phyloP scores from a whole-genome alignment of 2,113 vertebrate genomes.

The Stigmatopora argus region DNA sequence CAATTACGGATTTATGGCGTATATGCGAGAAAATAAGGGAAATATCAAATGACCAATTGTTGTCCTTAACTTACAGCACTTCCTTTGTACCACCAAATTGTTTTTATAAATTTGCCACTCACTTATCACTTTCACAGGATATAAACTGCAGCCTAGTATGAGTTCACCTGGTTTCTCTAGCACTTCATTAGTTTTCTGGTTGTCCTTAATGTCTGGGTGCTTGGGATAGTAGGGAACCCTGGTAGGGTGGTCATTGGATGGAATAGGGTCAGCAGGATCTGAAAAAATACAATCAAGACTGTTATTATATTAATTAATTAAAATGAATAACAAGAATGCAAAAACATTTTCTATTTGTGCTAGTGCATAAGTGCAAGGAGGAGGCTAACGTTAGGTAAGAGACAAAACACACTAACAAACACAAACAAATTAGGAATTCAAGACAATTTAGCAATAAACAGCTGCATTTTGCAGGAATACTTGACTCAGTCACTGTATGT shows the following conservation, averaged over 20 bases:
- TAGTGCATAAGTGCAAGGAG: not conserved
- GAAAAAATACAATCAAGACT: constrained; percentile 31
- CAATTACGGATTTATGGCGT: constrained; percentile 6
- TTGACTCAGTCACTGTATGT: too few relatives aligned
- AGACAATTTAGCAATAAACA: too few relatives aligned
- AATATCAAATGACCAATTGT: constrained; percentile 63
- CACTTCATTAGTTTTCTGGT: constrained; percentile 63
- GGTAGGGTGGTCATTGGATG: constrained; percentile 80
- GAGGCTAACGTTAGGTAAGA: not conserved
- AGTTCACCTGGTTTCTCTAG: constrained; percentile 62
- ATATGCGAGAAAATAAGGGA: not conserved
- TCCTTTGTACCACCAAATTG: constrained; percentile 24
- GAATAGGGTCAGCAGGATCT: constrained; percentile 84
- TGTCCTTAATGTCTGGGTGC: constrained; percentile 79
- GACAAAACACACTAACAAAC: too few relatives aligned
- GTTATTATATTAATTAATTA: too few relatives aligned
- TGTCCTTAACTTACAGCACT: constrained; percentile 41
- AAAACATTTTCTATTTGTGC: too few relatives aligned
- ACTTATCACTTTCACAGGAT: constrained; percentile 4
- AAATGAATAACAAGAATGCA: too few relatives aligned
- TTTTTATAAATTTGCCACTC: constrained; percentile 30
- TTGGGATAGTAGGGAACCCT: constrained; percentile 74
- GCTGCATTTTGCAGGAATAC: too few relatives aligned
- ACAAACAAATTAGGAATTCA: too few relatives aligned
- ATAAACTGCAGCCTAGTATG: not conserved